Base-by-base conservation (phyloP, 2,113 vertebrate species). In the Pica pica region DNA sequence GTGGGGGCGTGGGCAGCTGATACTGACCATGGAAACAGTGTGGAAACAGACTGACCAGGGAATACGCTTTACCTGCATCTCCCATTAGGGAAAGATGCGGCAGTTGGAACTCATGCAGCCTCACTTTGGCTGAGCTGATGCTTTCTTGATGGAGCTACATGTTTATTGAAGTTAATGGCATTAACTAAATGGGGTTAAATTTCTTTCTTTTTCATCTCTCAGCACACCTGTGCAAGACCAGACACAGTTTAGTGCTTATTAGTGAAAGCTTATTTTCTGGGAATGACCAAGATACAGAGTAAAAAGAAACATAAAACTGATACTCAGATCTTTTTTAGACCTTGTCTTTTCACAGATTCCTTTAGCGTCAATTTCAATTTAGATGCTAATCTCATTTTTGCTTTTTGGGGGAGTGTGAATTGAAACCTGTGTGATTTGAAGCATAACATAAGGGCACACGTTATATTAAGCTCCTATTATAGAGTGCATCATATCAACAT, bases 371-470 rank as follows among this genome's bases (percentile, higher is more conserved):
- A 49, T 42, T 92, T 94, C 73, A 96, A 67, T 68, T 92, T 94
- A 96, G 88, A 83, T 91, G 74, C 44, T 93, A 97, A 94, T 95
- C 89, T 88, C 7, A 76, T 89, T 84, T 81, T 67, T 87, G 19
- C 75, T 75, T 93, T 84, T 88, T 39, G 33, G 16, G 65, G 46
- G 69, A 92, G 50, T 53, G 55, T 82, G 84, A 94, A 85, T 82
- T 82, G 83, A 90, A 96, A 91, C 56, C 35, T 82, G 49, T 61
- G 67, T 79, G 65, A 95, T 85, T 93, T 91, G 88, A 95, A 95
- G 71, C 53, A 73, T 93, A 94, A 81, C 63, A 56, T 37, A 90
- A 95, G 56, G n/a, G 21, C 1, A 0, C 50, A 46, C 78, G 85
- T 91, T 94, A 83, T 55, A 93, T 91, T 94, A 93, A 90, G 42